Percentiles rank a stretch among this genome's conserved stretches.
Evolutionary conservation across 2,797 vertebrate species (phyloP).

Genomic region (Tapera naevia): DNA sequence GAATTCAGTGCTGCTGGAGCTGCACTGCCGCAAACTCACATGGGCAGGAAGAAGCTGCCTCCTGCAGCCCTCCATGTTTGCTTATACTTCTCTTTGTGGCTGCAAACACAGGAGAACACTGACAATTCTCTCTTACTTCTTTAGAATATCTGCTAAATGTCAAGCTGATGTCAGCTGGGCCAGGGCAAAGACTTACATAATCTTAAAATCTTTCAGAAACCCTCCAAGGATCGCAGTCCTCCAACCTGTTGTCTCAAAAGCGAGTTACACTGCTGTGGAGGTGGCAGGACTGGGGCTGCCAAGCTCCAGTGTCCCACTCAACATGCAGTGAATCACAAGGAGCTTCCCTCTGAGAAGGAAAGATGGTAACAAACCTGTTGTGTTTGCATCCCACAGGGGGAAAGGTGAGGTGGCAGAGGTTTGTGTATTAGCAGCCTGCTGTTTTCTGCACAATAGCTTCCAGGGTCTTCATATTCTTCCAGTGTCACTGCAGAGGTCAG

Average conservation of each 20-base stretch:
- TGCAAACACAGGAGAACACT: background rate
- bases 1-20: background rate
- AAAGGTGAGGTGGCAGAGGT: background rate
- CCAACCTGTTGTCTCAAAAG: background rate
- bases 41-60: background rate
- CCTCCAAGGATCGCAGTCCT: background rate
- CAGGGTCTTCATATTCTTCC: background rate
- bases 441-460: background rate
- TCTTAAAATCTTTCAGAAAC: background rate
- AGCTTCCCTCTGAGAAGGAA: background rate
- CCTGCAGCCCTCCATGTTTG: background rate
- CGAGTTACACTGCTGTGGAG: fast-evolving
- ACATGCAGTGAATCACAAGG: fast-evolving
- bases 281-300: background rate
- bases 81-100: background rate
- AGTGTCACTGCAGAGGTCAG: background rate
- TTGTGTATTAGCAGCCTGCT: background rate
- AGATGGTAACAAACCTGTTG: background rate
- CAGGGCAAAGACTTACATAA: background rate
- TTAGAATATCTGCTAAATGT: background rate
- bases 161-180: background rate
- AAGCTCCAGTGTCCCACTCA: background rate
- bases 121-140: too few species aligned
- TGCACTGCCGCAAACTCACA: background rate
- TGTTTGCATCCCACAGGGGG: background rate